phyloP scores from a whole-genome alignment of 2,797 vertebrate species.

The Furcifer pardalis region DNA sequence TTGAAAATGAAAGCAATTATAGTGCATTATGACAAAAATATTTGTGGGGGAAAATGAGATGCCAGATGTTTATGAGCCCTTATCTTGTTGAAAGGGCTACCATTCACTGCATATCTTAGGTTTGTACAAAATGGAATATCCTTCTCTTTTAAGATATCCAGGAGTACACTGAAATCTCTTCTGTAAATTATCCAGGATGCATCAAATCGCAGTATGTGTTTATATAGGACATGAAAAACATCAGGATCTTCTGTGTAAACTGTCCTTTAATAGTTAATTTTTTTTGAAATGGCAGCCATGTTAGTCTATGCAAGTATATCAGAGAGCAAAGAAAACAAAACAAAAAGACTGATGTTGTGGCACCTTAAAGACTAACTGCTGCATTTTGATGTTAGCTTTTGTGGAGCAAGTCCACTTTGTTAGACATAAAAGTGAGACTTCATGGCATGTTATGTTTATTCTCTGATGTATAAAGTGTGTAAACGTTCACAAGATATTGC shows the following conservation, averaged over 20 bases:
- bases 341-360: no score
- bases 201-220: not conserved
- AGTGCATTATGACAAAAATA: not conserved
- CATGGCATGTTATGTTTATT: no score
- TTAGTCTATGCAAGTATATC: no score
- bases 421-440: no score
- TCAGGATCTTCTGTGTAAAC: not conserved
- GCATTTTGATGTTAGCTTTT: no score
- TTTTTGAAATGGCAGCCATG: no score
- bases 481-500: not conserved
- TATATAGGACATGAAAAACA: not conserved
- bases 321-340: no score
- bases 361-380: no score
- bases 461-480: no score
- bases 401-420: no score
- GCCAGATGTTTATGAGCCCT: not conserved
- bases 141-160: not conserved
- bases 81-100: not conserved
- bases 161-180: not conserved
- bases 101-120: not conserved
- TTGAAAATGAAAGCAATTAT: no score
- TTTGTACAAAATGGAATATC: not conserved
- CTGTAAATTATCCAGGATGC: not conserved
- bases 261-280: no score
- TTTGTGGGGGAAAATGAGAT: not conserved